Evolutionary conservation across 1,140 invertebrate genomes (phyloP), one percentile per base, ranked within the genome.

Genomic region (Drosophila ironensis): DNA sequence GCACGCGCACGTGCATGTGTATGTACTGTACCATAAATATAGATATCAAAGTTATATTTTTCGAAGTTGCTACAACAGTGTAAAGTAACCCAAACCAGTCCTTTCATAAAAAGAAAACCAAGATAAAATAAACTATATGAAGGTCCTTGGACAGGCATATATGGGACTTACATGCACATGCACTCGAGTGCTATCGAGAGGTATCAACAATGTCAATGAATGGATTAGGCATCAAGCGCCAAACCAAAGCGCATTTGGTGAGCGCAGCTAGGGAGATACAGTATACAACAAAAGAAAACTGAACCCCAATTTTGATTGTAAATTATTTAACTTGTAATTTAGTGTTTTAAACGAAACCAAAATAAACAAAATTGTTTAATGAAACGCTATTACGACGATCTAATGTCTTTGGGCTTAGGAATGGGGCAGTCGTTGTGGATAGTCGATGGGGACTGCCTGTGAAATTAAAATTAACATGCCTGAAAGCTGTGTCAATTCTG

Each of bases 281-380:
- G 52, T 68, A 69, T 56, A 69, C 37, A 59, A 24, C 12, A 37
- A 37, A 40, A 44, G 30, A 50, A 59, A 75, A 81, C 48, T 74
- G 66, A 81, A 75, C 59, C 72, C 71, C 81, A 81, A 80, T 82
- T 77, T 81, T 59, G 66, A 69, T 77, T 82, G 72, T 81, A 77
- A 72, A 72, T 76, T 76, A 81, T 82, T 82, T 76, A 82, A 59
- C 37, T 40, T 72, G 51, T 54, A 63, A 56, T 51, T 67, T 66
- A 72, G 71, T 64, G 66, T 70, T 70, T 70, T 70, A 70, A 70
- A 70, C 66, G 66, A 70, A 72, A 72, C 50, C 46, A 76, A 59
- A 76, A 50, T 66, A 53, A 70, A 68, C 63, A 54, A 73, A 72
- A 78, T 44, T 73, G 63, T 70, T 80, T 80, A 70, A 59, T 73